These are phyloP conservation scores for Carapus acus DNA, from an alignment of 2,797 vertebrate species.

Conservation along the genomic window DNA sequence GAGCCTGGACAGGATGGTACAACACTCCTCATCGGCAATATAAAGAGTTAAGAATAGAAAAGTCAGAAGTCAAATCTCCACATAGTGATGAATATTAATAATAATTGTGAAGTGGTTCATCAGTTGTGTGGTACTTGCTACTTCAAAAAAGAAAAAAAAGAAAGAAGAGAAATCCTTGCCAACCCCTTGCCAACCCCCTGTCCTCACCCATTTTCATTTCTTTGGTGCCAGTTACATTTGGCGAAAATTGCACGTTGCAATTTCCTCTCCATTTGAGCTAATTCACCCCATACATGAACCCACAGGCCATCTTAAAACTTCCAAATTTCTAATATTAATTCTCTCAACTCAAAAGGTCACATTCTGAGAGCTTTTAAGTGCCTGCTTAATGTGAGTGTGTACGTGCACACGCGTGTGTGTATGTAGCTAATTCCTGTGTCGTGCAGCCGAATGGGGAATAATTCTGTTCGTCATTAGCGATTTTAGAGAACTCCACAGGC, in stretches of 20 bases:
- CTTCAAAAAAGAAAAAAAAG: too few relatives aligned
- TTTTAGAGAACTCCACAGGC: too few relatives aligned
- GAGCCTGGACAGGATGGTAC: too few relatives aligned
- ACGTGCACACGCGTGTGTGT: conserved; percentile 9
- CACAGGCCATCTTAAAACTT: conserved; percentile 59
- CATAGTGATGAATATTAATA: conserved; percentile 42
- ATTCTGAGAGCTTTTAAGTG: conserved; percentile 47
- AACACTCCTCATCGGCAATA: conserved; percentile 39
- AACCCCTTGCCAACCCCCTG: conserved; percentile 15
- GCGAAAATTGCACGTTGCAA: conserved; percentile 26
- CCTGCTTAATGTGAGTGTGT: conserved; percentile 24
- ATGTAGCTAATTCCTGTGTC: too few relatives aligned
- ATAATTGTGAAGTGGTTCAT: conserved; percentile 16
- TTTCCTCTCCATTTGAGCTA: conserved; percentile 32
- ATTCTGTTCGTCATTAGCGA: too few relatives aligned
- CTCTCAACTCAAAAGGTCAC: conserved; percentile 58
- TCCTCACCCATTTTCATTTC: conserved; percentile 15
- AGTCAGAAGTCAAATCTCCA: conserved; percentile 14
- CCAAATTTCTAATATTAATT: conserved; percentile 57
- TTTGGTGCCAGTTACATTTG: conserved; percentile 14
- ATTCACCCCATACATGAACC: conserved; percentile 48
- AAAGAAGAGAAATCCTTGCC: conserved; percentile 26
- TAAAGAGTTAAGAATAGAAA: conserved; percentile 34
- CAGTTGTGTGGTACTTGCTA: too few relatives aligned
- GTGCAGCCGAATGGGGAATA: too few relatives aligned